A percentile compares a stretch with the other conserved stretches of the same genome.
Evolutionary conservation across 1,140 invertebrate species (phyloP).

Genomic region (Leptinotarsa lineolata): DNA sequence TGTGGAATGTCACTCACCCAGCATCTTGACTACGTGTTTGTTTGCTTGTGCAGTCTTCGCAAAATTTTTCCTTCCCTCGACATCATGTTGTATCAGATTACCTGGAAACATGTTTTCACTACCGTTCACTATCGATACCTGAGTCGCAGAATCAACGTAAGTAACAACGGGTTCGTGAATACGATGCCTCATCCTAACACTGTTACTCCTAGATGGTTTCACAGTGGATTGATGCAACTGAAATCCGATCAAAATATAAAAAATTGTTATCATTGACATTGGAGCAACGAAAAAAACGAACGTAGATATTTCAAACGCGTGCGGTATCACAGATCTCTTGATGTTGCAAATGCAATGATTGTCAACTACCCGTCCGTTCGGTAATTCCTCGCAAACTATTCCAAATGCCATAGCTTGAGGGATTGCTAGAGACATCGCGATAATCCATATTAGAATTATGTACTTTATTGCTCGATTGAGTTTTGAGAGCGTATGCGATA

Average conservation of each 20-base stretch:
- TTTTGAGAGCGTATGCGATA: conserved; percentile 84
- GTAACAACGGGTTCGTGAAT: conserved; percentile 29
- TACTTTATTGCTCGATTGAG: conserved; percentile 72
- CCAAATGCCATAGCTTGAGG: conserved; percentile 61
- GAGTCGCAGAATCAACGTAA: conserved; percentile 8
- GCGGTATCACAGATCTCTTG: conserved; percentile 59
- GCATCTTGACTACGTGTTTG: conserved; percentile 67
- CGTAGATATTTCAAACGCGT: conserved; percentile 74
- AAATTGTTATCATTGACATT: conserved; percentile 74
- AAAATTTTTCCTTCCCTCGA: conserved; percentile 57
- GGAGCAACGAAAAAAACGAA: conserved; percentile 79
- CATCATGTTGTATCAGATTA: conserved; percentile 29
- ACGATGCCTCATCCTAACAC: conserved; percentile 44
- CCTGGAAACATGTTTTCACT: conserved; percentile 26
- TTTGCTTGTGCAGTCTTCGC: conserved; percentile 58
- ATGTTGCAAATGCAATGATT: conserved; percentile 50
- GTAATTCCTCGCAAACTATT: conserved; percentile 58
- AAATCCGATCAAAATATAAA: conserved; percentile 73
- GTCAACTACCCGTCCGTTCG: conserved; percentile 62
- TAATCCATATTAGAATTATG: conserved; percentile 70
- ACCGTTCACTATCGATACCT: conserved; percentile 36
- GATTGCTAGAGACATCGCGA: conserved; percentile 75
- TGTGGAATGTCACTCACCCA: conserved; percentile 59
- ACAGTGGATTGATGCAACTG: conserved; percentile 62
- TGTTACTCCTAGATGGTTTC: conserved; percentile 42